phyloP scores from a whole-genome alignment of 1,140 invertebrate species.

The Contarinia nasturtii region DNA sequence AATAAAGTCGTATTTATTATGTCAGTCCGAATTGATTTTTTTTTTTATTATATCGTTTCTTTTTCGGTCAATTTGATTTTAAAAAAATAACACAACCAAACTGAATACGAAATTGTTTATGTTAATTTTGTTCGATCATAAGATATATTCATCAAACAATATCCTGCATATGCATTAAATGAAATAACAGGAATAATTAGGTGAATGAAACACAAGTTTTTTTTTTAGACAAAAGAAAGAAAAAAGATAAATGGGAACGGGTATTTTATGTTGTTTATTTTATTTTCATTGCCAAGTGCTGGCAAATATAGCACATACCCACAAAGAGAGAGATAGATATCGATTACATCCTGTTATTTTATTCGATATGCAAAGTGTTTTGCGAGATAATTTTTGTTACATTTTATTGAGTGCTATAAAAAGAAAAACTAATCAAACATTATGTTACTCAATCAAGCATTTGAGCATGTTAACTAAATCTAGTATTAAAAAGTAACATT shows the following conservation, averaged over 20 bases:
- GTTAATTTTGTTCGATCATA: neutral
- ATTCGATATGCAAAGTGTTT: too few relatives aligned
- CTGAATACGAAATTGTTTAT: neutral
- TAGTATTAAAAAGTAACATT: too few relatives aligned
- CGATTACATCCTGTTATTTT: too few relatives aligned
- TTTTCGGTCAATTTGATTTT: neutral
- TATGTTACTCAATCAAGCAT: too few relatives aligned
- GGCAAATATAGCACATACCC: neutral
- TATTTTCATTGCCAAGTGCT: neutral
- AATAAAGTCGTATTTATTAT: constrained; percentile 3
- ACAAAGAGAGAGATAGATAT: neutral
- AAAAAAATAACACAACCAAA: neutral
- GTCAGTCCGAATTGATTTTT: neutral
- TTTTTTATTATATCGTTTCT: neutral
- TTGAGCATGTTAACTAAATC: too few relatives aligned
- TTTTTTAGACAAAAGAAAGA: neutral
- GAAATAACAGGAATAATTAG: neutral
- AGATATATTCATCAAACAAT: neutral
- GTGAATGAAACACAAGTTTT: neutral
- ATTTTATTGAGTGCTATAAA: too few relatives aligned
- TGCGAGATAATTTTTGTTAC: too few relatives aligned
- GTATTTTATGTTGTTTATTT: neutral
- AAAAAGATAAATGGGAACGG: neutral
- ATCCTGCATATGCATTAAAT: neutral
- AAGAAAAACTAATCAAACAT: too few relatives aligned